Evolutionary conservation across 2,888 invertebrate genomes (phyloP), one percentile per base, ranked within the genome.

Genomic region (Tolmerus cingulatus): DNA sequence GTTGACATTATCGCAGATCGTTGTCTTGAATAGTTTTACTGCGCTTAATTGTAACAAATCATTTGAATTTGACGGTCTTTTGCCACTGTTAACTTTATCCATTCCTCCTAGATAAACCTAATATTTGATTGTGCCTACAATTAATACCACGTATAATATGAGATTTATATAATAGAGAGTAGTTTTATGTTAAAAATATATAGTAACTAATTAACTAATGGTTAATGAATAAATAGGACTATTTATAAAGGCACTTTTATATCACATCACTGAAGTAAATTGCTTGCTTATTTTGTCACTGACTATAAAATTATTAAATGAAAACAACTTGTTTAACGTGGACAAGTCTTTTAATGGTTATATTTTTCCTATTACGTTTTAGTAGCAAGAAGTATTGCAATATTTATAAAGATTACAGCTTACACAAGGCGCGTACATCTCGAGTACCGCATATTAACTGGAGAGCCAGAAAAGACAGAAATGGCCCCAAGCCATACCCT

Each of bases 371-470:
- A 46, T 46, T 46, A 1, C 19, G 55, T 55, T 55, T 19, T 55
- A 19, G 8, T 46, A 16, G 43, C 43, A 46, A 14, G 1, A 46
- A 16, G 43, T 55, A 55, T 19, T 55, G 16, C 19, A 55, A 19
- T 55, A 55, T 19, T 19, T 55, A 16, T 19, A 27, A 55, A 23
- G 14, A 46, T 14, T 19, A 66, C 86, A 88, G 37, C 79, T 79
- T 79, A 27, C 79, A 85, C 85, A 74, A 74, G 74, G 89, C 89
- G 89, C 89, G 90, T 88, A 89, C 89, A 89, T 89, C 88, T 89
- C 89, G 90, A 89, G 89, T 89, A 89, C 89, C 90, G 89, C 90
- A 90, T 90, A 89, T 89, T 89, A 89, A 90, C 89, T 90, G 89
- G 89, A 89, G 89, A 89, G 89, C 87, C 87, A 85, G 82, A 89